Evolutionary conservation across 1,140 invertebrate genomes (phyloP).

Genomic region (Macrocentrus cingulum): DNA sequence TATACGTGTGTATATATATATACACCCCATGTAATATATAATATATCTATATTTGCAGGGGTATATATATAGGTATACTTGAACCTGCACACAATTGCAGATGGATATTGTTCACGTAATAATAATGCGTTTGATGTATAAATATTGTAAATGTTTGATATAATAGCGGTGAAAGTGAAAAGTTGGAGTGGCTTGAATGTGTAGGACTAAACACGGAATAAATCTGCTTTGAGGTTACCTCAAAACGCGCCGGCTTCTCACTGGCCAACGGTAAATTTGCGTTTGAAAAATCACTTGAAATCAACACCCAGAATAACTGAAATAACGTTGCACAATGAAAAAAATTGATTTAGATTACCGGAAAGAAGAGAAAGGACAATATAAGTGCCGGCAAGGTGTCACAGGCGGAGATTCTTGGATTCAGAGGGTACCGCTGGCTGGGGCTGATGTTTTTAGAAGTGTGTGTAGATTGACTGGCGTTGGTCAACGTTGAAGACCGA

Average conservation of each 20-base stretch:
- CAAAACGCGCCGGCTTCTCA: constrained; percentile 53
- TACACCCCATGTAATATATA: neutral
- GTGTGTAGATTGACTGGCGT: constrained; percentile 38
- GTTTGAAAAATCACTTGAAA: neutral
- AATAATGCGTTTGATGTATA: neutral
- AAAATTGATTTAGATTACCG: neutral
- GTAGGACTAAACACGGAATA: no score
- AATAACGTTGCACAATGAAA: neutral
- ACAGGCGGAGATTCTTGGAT: constrained; percentile 20
- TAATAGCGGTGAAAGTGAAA: constrained; percentile 29
- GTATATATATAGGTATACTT: no score
- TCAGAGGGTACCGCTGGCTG: constrained; percentile 39
- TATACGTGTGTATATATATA: neutral
- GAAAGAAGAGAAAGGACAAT: neutral
- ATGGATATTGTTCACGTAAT: no score
- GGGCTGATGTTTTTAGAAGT: constrained; percentile 53
- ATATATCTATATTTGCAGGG: no score
- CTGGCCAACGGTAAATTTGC: constrained; percentile 28
- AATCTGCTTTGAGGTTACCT: constrained; percentile 53
- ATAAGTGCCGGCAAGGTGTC: constrained; percentile 23
- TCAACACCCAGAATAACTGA: neutral
- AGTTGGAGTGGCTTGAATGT: constrained; percentile 1
- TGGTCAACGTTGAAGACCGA: constrained; percentile 43
- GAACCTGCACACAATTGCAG: no score
- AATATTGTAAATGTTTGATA: constrained; percentile 11